These are phyloP conservation scores for Megaceryle torquata DNA, from an alignment of 2,113 vertebrate species.

Conservation along the genomic window DNA sequence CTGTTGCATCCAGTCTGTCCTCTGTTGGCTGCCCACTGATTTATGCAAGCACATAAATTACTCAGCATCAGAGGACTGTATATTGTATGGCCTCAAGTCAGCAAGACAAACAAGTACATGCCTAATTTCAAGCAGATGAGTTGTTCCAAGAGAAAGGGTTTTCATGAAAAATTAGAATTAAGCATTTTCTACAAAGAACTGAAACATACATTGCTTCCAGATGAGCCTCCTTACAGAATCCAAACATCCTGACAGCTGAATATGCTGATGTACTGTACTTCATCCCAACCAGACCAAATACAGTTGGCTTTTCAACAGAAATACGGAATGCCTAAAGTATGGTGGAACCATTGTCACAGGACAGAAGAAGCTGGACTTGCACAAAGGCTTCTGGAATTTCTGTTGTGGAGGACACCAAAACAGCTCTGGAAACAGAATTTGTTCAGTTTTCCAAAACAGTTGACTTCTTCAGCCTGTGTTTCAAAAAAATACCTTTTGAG, in stretches of 20 bases:
- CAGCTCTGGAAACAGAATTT: background rate
- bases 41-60: constrained; percentile 26
- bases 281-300: background rate
- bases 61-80: constrained; percentile 2
- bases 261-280: background rate
- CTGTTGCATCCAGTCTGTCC: background rate
- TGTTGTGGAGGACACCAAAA: background rate
- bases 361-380: background rate
- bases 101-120: constrained; percentile 28
- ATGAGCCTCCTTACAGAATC: background rate
- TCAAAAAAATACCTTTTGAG: background rate
- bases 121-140: constrained; percentile 59
- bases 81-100: constrained; percentile 14
- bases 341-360: background rate
- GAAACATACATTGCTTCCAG: constrained; percentile 36
- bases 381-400: background rate
- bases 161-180: constrained; percentile 36
- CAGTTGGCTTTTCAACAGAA: background rate
- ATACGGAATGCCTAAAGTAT: background rate
- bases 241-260: constrained; percentile 1
- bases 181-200: constrained; percentile 1
- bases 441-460: background rate
- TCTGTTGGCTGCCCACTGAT: background rate
- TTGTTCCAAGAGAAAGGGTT: background rate
- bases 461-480: background rate